phyloP scores from a whole-genome alignment of 2,113 vertebrate genomes.

The Pandion haliaetus region DNA sequence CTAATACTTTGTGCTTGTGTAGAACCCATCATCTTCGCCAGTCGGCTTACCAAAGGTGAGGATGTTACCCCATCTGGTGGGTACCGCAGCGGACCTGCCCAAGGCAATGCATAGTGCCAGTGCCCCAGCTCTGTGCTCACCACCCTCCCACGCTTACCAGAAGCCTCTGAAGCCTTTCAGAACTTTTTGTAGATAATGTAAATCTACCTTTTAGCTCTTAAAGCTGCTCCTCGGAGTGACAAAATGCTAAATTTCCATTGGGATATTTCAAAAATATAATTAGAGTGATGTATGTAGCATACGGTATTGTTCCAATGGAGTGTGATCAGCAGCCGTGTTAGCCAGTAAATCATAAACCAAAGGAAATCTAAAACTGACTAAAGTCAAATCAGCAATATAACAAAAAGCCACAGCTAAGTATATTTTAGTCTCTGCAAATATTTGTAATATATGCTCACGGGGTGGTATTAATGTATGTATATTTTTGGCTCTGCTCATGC shows the following conservation, averaged over 20 bases:
- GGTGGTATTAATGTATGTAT: neutral
- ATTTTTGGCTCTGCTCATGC: slow-evolving; percentile 32
- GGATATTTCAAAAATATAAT: neutral
- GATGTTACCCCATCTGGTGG: rapidly evolving
- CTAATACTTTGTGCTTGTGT: neutral
- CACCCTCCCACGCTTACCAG: neutral
- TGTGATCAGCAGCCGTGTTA: neutral
- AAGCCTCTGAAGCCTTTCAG: neutral
- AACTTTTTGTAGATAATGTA: neutral
- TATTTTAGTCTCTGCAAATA: slow-evolving; percentile 49
- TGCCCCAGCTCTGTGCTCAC: rapidly evolving
- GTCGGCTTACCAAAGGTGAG: neutral
- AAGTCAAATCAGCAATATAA: slow-evolving; percentile 23
- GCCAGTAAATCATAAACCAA: neutral
- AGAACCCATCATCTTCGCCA: rapidly evolving
- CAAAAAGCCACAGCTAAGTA: slow-evolving; percentile 15
- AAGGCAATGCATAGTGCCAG: rapidly evolving
- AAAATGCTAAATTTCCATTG: neutral
- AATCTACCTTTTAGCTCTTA: neutral
- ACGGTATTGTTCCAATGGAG: neutral
- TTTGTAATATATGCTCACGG: slow-evolving; percentile 29
- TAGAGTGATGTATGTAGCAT: neutral
- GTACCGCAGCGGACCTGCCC: neutral
- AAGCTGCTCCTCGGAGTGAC: neutral
- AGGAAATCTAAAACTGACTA: slow-evolving; percentile 29